These are phyloP conservation scores for Pogoniulus pusillus DNA, from an alignment of 2,797 vertebrate genomes.

Conservation along the genomic window DNA sequence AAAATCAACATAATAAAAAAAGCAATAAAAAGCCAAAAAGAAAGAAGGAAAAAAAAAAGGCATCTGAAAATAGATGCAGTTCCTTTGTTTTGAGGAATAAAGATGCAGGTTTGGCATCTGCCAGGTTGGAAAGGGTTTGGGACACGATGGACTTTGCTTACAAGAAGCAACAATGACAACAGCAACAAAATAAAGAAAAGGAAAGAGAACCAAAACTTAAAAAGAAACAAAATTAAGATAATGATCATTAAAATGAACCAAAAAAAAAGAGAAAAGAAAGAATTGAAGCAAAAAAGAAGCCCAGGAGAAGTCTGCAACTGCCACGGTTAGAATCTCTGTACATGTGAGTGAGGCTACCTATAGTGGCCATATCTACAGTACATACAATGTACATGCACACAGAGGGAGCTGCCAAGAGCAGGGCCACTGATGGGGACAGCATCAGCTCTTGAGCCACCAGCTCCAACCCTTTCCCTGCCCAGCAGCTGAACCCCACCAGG, in stretches of 20 bases:
- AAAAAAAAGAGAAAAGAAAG: not conserved
- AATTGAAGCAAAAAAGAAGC: not conserved
- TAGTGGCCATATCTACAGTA: slow-evolving; percentile 47
- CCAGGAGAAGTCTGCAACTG: slow-evolving; percentile 20
- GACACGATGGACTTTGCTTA: slow-evolving; percentile 30
- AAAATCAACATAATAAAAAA: no score
- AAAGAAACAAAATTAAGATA: not conserved
- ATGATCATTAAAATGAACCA: not conserved
- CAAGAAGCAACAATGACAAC: not conserved
- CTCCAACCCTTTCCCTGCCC: not conserved
- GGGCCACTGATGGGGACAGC: not conserved
- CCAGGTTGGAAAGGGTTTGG: slow-evolving; percentile 51
- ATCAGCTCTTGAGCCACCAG: not conserved
- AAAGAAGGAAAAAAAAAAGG: not conserved
- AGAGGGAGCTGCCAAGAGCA: no score
- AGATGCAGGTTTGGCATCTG: slow-evolving; percentile 49
- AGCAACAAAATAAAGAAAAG: not conserved
- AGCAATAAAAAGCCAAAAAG: no score
- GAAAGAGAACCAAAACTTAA: no score
- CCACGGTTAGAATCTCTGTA: slow-evolving; percentile 10
- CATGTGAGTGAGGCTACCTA: slow-evolving; percentile 33
- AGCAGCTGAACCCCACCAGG: not conserved
- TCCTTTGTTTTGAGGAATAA: slow-evolving; percentile 53
- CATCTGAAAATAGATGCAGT: slow-evolving; percentile 83
- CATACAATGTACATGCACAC: slow-evolving; percentile 19